These are phyloP conservation scores for Pseudomyrmex pallidus DNA, from an alignment of 1,140 invertebrate species.

Conservation along the genomic window DNA sequence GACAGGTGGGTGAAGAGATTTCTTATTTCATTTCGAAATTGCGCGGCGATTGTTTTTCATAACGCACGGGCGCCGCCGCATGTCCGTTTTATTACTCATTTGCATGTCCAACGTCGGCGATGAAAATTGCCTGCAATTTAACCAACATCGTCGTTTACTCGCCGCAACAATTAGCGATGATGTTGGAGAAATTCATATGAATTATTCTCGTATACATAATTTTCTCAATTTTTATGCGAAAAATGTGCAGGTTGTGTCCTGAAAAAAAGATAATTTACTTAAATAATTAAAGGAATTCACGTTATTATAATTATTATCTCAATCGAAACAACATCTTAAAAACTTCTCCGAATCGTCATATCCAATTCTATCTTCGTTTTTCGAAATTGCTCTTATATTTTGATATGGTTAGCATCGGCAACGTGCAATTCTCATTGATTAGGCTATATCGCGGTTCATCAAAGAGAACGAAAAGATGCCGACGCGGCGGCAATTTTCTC, in stretches of 20 bases:
- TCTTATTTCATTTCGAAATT: constrained; percentile 32
- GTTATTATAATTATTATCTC: too few relatives aligned
- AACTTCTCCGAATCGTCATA: too few relatives aligned
- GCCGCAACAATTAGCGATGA: not conserved
- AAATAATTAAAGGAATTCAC: too few relatives aligned
- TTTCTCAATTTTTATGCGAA: not conserved
- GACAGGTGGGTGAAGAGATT: constrained; percentile 22
- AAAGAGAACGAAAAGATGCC: not conserved
- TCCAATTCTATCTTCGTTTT: too few relatives aligned
- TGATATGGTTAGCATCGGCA: not conserved
- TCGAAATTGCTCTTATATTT: not conserved
- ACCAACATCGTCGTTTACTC: not conserved
- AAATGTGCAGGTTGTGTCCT: not conserved
- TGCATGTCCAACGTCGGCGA: not conserved
- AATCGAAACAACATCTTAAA: too few relatives aligned
- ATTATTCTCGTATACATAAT: not conserved
- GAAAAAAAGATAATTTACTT: not conserved
- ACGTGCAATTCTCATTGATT: not conserved
- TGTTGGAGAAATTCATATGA: not conserved
- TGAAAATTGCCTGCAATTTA: constrained; percentile 17
- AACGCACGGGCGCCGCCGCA: not conserved
- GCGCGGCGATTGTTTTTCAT: constrained; percentile 20
- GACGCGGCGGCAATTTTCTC: not conserved
- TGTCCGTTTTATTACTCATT: constrained; percentile 27
- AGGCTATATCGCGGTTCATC: not conserved